These are phyloP conservation scores for Heterocephalus glaber DNA, from an alignment of 2,113 vertebrate genomes.

Conservation along the genomic window DNA sequence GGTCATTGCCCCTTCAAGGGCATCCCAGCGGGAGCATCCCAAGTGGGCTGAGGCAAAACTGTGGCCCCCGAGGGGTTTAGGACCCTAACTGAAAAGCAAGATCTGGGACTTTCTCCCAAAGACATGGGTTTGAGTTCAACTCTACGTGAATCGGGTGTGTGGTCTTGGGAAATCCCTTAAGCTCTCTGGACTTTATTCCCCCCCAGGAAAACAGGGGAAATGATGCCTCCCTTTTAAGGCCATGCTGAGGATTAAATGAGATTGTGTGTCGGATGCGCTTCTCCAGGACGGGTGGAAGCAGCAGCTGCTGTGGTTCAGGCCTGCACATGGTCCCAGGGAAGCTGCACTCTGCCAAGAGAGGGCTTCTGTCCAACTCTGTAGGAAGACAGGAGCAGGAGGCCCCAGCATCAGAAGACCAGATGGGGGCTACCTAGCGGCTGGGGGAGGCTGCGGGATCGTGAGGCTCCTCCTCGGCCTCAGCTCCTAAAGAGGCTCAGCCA, in stretches of 20 bases:
- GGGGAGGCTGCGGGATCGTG: accelerated
- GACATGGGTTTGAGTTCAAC: not conserved
- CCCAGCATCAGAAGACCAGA: too few species aligned
- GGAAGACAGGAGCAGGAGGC: not conserved
- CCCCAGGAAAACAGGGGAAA: not conserved
- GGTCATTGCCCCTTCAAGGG: constrained; percentile 25
- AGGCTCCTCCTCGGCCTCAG: too few species aligned
- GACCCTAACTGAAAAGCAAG: not conserved
- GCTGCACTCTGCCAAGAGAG: not conserved
- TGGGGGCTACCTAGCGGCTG: not conserved
- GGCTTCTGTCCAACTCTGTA: not conserved
- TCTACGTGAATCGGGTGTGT: not conserved
- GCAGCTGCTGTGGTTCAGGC: too few species aligned
- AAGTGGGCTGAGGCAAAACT: accelerated
- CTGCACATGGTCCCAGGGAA: not conserved
- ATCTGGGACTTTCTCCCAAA: not conserved
- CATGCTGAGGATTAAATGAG: too few species aligned
- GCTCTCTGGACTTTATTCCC: not conserved
- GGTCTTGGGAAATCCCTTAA: not conserved
- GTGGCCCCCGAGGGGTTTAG: not conserved
- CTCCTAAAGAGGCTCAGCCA: too few species aligned
- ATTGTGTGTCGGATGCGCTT: too few species aligned
- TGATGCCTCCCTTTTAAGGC: not conserved
- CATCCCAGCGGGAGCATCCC: too few species aligned
- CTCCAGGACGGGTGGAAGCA: not conserved